These are phyloP conservation scores for Zonotrichia leucophrys DNA, from an alignment of 2,113 vertebrate genomes.

Conservation along the genomic window DNA sequence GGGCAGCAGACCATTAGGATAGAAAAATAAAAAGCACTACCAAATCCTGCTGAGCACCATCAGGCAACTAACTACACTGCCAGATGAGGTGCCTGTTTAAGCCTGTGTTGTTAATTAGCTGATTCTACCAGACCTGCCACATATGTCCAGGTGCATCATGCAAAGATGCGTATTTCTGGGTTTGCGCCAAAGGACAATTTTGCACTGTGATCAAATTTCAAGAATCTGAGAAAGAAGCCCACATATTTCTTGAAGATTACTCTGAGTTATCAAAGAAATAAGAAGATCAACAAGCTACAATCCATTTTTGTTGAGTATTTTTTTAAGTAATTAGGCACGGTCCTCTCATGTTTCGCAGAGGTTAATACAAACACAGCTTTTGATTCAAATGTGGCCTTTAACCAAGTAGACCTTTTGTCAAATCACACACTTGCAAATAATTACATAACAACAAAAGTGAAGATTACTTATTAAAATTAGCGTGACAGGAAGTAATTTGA, in stretches of 20 bases:
- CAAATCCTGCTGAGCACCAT: constrained; percentile 86
- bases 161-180: constrained; percentile 80
- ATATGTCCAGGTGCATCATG: constrained; percentile 86
- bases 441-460: constrained; percentile 63
- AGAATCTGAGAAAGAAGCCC: constrained; percentile 74
- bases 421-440: constrained; percentile 72
- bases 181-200: constrained; percentile 81
- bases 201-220: constrained; percentile 79
- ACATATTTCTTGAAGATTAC: constrained; percentile 78
- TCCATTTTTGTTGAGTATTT: constrained; percentile 72
- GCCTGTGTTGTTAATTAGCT: constrained; percentile 89
- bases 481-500: constrained; percentile 48
- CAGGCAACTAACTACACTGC: constrained; percentile 85
- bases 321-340: constrained; percentile 76
- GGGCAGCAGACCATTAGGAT: constrained; percentile 88
- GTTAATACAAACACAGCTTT: constrained; percentile 72
- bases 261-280: constrained; percentile 80
- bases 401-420: constrained; percentile 64
- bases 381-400: constrained; percentile 69
- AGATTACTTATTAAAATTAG: constrained; percentile 63
- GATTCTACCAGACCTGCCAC: constrained; percentile 84
- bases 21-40: constrained; percentile 88
- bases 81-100: constrained; percentile 91
- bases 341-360: constrained; percentile 74
- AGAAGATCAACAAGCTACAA: constrained; percentile 75